Base-by-base conservation (phyloP, 2,888 invertebrate species). In the Synanthedon andrenaeformis region DNA sequence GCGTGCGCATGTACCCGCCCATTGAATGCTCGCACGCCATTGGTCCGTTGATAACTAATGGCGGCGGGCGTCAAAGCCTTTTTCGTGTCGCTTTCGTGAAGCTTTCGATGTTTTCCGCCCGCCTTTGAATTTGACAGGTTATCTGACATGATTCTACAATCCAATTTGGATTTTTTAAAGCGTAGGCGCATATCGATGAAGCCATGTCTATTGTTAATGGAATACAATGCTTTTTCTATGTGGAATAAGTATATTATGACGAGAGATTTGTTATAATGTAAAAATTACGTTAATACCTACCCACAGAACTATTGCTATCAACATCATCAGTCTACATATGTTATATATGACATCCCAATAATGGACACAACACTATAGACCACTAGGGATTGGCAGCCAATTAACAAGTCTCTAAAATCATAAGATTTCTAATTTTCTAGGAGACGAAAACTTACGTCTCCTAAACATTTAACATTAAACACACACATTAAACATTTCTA, bases 1-100 rank as follows among this genome's bases (percentile, higher is more conserved):
- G 86, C 82, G 77, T 74, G 79, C 83, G 83, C 86, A 76, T 53
- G 52, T 62, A 69, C 71, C 62, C 85, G 76, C 87, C 87, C 62
- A 65, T 58, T 54, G 2, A 45, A 45, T 13, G n/a, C 45, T n/a
- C 6, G n/a, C n/a, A 49, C 41, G 56, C 55, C 65, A 85, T 86
- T 85, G 84, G 85, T 60, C 49, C 62, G 42, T 13, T 6, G 35
- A 49, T 58, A 61, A 64, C 85, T 74, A 86, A 85, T 83, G 72
- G 76, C 62, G 66, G 65, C 60, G 48, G 53, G 62, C 64, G 58
- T 65, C 63, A 66, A 74, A 84, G 80, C 80, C 84, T 86, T 70
- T 60, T 62, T 59, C 63, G 70, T 65, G 63, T 66, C 64, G 65
- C 72, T 75, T 75, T 76, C 68, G 66, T 55, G 53, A 66, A 79